A percentile compares a stretch with the other conserved stretches of the same genome.
Evolutionary conservation across 2,113 vertebrate species (phyloP).

Genomic region (Oreotragus oreotragus): DNA sequence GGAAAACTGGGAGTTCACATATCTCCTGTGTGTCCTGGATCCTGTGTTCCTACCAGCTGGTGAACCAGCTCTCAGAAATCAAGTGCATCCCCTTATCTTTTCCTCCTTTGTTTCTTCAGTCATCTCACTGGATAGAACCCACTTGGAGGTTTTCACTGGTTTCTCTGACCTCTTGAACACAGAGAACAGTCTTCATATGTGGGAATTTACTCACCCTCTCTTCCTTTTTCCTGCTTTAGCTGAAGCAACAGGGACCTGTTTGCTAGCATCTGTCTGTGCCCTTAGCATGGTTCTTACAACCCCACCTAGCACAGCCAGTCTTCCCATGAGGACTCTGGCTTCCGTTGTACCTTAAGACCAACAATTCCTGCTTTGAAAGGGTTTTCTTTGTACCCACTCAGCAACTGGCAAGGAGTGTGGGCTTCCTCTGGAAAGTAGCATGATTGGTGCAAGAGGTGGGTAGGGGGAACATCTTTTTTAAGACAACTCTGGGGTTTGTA

Average conservation of each 20-base stretch:
- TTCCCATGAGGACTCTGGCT: background rate
- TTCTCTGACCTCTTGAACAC: background rate
- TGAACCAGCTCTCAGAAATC: background rate
- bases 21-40: background rate
- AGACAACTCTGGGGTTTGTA: background rate
- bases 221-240: background rate
- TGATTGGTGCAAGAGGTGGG: background rate
- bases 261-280: background rate
- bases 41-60: background rate
- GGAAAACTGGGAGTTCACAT: background rate
- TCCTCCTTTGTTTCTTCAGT: background rate
- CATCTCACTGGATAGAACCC: background rate
- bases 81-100: background rate
- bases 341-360: background rate
- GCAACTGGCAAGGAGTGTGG: background rate
- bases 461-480: background rate
- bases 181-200: background rate
- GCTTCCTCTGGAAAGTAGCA: background rate
- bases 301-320: background rate
- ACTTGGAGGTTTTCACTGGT: background rate
- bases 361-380: background rate
- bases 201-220: background rate
- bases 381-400: background rate
- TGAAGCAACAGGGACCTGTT: background rate
- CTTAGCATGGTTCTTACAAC: background rate